Percentiles rank a stretch among this genome's conserved stretches.
phyloP scores from a whole-genome alignment of 2,113 vertebrate genomes.

The Clarias magur region DNA sequence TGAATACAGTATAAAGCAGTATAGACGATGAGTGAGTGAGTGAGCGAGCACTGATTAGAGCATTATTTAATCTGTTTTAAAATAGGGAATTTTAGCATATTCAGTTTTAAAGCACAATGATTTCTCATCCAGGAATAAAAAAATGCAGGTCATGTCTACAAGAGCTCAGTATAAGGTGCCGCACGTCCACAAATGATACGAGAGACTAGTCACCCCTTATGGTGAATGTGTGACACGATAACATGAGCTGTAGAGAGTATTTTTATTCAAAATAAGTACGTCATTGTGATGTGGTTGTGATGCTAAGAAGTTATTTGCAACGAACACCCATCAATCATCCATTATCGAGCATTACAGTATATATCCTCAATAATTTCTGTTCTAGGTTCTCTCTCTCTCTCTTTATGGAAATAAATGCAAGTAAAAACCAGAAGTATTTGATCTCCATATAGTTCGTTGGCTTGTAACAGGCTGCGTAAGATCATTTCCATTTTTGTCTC shows the following conservation, averaged over 20 bases:
- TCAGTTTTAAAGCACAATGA: background rate
- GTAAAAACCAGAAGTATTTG: constrained; percentile 35
- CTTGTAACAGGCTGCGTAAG: constrained; percentile 39
- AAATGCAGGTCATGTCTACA: background rate
- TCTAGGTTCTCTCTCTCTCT: background rate
- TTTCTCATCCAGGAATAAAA: background rate
- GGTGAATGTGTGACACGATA: background rate
- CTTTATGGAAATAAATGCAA: constrained; percentile 33
- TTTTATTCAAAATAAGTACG: constrained; percentile 42
- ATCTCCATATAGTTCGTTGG: constrained; percentile 35
- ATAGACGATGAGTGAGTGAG: no score
- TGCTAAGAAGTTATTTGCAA: constrained; percentile 33
- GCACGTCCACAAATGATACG: background rate
- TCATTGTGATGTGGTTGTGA: constrained; percentile 9
- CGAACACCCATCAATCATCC: constrained; percentile 43
- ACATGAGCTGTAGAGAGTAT: constrained; percentile 21
- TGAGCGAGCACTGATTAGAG: background rate
- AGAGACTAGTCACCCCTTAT: background rate
- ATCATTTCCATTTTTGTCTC: constrained; percentile 31
- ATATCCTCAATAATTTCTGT: constrained; percentile 19
- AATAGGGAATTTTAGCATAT: background rate
- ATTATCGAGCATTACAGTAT: background rate
- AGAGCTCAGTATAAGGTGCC: background rate
- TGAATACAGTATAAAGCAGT: no score
- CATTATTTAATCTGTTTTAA: background rate